phyloP scores from a whole-genome alignment of 2,113 vertebrate genomes.

The Lophotis ruficrista region DNA sequence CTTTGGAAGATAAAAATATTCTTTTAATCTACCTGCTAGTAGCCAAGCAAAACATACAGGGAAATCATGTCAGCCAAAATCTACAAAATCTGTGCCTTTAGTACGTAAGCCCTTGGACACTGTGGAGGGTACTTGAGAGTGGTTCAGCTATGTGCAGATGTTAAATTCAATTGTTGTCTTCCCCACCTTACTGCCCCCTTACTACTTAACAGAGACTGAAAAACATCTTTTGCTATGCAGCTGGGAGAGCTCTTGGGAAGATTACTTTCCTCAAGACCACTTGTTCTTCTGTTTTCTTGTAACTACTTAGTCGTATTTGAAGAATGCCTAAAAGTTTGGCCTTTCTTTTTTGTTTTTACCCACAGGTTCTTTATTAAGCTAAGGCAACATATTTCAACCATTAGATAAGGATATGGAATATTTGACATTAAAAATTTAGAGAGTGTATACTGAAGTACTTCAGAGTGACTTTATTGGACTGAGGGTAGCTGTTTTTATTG shows the following conservation, averaged over 20 bases:
- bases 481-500: not conserved
- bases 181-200: not conserved
- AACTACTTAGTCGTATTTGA: not conserved
- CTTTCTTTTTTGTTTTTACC: not conserved
- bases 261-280: not conserved
- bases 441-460: not conserved
- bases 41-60: not conserved
- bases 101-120: not conserved
- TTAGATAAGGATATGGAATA: slow-evolving; percentile 18
- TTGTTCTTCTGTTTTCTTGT: not conserved
- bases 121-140: not conserved
- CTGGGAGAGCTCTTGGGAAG: not conserved
- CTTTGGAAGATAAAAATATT: not conserved
- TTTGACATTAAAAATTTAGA: not conserved
- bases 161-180: not conserved
- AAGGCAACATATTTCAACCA: not conserved
- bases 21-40: not conserved
- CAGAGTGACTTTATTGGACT: not conserved
- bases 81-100: not conserved
- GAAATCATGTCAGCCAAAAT: not conserved
- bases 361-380: not conserved
- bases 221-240: not conserved
- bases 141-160: not conserved
- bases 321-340: not conserved
- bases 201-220: not conserved